These are phyloP conservation scores for Pteronotus mesoamericanus DNA, from an alignment of 2,797 vertebrate species.

Conservation along the genomic window DNA sequence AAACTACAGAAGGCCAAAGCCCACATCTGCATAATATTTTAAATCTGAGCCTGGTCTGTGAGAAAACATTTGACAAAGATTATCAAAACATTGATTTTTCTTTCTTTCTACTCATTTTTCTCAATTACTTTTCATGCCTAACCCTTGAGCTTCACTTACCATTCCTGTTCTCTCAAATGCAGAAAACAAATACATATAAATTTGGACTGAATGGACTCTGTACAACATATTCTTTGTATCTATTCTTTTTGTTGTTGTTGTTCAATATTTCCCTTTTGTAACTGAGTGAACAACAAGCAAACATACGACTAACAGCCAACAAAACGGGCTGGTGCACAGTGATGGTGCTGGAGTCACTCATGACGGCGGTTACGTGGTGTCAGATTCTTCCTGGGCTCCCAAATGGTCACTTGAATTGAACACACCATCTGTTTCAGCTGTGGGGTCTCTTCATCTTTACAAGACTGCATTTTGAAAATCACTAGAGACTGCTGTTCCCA, in stretches of 20 bases:
- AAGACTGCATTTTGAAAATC: not conserved
- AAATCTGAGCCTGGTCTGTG: slow-evolving; percentile 48
- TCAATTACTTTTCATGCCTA: slow-evolving; percentile 6
- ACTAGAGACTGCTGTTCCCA: not conserved
- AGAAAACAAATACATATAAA: not conserved
- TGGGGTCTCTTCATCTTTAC: not conserved
- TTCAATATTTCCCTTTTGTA: not conserved
- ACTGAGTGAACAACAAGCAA: not conserved
- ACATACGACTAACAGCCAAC: not conserved
- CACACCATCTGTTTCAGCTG: not conserved
- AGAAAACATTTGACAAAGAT: slow-evolving; percentile 38
- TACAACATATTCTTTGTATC: not conserved
- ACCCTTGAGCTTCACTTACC: not conserved
- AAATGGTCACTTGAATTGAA: not conserved
- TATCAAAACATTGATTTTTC: slow-evolving; percentile 11
- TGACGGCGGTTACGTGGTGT: not conserved
- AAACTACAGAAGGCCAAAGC: slow-evolving; percentile 60
- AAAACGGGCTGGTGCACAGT: not conserved
- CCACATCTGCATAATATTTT: slow-evolving; percentile 55
- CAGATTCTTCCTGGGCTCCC: not conserved
- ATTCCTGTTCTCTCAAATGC: not conserved
- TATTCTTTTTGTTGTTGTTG: not conserved
- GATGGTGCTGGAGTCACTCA: not conserved
- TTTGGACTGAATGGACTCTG: not conserved
- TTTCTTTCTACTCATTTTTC: not conserved